Evolutionary conservation across 2,797 vertebrate genomes (phyloP).

Genomic region (Chelonia mydas): DNA sequence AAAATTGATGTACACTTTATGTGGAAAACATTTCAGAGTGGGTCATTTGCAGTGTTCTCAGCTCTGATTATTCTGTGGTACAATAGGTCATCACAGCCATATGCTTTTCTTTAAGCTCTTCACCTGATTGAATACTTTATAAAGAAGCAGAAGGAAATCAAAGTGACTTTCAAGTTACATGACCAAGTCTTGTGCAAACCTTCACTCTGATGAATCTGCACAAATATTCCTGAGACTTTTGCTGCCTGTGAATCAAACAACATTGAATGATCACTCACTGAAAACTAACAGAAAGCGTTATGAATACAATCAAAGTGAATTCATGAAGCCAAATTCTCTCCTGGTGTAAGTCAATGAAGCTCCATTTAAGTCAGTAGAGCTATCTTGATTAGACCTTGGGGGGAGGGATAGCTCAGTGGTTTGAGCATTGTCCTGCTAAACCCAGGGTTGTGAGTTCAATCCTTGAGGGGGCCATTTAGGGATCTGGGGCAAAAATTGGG

Average conservation of each 20-base stretch:
- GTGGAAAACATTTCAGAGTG: not conserved
- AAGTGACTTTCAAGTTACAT: not conserved
- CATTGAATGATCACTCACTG: not conserved
- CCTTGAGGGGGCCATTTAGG: no score
- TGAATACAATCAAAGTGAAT: not conserved
- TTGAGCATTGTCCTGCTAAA: no score
- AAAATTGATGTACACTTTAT: not conserved
- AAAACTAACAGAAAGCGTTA: not conserved
- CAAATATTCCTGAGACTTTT: not conserved
- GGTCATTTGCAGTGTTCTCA: not conserved
- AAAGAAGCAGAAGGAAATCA: not conserved
- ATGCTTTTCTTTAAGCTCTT: not conserved
- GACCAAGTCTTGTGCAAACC: not conserved
- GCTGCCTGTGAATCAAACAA: not conserved
- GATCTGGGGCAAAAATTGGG: no score
- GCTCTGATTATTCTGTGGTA: not conserved
- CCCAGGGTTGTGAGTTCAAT: no score
- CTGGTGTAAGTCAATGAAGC: not conserved
- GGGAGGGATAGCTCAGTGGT: no score
- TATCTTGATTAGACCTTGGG: not conserved
- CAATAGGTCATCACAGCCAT: not conserved
- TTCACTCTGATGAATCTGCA: not conserved
- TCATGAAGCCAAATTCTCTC: not conserved
- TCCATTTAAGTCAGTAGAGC: not conserved
- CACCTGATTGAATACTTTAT: not conserved